Percentiles rank a stretch among this genome's conserved stretches.
phyloP scores from a whole-genome alignment of 2,113 vertebrate species.

The Rafetus swinhoei region DNA sequence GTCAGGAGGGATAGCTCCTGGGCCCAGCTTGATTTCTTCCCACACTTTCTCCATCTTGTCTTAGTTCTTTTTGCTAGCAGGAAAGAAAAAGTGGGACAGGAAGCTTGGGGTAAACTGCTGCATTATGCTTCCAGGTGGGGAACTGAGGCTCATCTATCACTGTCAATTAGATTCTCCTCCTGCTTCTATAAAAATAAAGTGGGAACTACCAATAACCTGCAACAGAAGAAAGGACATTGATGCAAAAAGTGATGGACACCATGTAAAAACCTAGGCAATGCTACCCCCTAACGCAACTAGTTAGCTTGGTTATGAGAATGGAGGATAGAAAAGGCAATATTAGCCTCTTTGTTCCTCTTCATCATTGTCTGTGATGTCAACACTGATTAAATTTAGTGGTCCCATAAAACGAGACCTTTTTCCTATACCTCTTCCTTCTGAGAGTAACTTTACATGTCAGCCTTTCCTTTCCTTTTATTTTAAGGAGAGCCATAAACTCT shows the following conservation, averaged over 20 bases:
- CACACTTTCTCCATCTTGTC: not conserved
- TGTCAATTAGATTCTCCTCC: not conserved
- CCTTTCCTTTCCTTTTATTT: not conserved
- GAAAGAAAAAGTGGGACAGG: not conserved
- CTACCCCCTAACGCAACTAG: not conserved
- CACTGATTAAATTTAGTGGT: not conserved
- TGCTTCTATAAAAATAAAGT: not conserved
- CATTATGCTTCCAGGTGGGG: not conserved
- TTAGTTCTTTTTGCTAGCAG: not conserved
- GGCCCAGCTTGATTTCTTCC: not conserved
- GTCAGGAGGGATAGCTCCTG: too few species aligned
- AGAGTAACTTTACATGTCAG: not conserved
- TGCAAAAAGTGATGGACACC: not conserved
- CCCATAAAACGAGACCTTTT: not conserved
- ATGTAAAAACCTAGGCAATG: not conserved
- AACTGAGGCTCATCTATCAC: not conserved
- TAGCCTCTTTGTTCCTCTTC: not conserved
- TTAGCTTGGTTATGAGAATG: too few species aligned
- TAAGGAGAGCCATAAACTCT: not conserved
- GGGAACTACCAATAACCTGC: fast-evolving
- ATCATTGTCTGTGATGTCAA: not conserved
- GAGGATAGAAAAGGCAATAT: not conserved
- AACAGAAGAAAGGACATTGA: not conserved
- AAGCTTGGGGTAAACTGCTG: not conserved
- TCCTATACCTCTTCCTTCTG: not conserved